A percentile compares a stretch with the other conserved stretches of the same genome.
Evolutionary conservation across 2,888 invertebrate genomes (phyloP).

Genomic region (Fragum whitleyi): DNA sequence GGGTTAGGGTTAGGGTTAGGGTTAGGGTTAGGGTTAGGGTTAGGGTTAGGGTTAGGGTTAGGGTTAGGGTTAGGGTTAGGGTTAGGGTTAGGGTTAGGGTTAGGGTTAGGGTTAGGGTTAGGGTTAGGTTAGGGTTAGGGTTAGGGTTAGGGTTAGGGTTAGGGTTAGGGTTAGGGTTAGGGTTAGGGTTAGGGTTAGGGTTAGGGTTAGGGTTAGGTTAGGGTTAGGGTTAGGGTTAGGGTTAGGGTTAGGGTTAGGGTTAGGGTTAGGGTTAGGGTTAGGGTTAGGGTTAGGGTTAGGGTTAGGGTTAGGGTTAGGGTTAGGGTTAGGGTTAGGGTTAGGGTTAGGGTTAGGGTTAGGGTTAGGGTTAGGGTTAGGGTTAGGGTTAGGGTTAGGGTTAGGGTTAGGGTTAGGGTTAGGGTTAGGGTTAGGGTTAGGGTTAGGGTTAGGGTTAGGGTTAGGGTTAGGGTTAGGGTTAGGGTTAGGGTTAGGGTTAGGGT

Average conservation of each 20-base stretch:
- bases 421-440: conserved; percentile 38
- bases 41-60: conserved; percentile 15
- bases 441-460: conserved; percentile 37
- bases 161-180: conserved; percentile 31
- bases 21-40: not conserved
- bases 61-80: conserved; percentile 27
- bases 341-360: conserved; percentile 25
- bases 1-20: conserved; percentile 23
- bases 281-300: conserved; percentile 37
- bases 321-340: conserved; percentile 36
- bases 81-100: conserved; percentile 26
- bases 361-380: conserved; percentile 47
- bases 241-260: conserved; percentile 21
- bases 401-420: conserved; percentile 30
- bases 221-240: conserved; percentile 22
- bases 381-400: conserved; percentile 12
- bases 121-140: too few relatives aligned
- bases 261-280: conserved; percentile 5
- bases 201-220: too few relatives aligned
- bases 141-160: conserved; percentile 32
- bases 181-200: conserved; percentile 31
- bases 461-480: conserved; percentile 11
- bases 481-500: conserved; percentile 22
- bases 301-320: conserved; percentile 32
- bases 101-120: conserved; percentile 23